These are phyloP conservation scores for Sesia apiformis DNA, from an alignment of 2,888 invertebrate species.

Conservation along the genomic window DNA sequence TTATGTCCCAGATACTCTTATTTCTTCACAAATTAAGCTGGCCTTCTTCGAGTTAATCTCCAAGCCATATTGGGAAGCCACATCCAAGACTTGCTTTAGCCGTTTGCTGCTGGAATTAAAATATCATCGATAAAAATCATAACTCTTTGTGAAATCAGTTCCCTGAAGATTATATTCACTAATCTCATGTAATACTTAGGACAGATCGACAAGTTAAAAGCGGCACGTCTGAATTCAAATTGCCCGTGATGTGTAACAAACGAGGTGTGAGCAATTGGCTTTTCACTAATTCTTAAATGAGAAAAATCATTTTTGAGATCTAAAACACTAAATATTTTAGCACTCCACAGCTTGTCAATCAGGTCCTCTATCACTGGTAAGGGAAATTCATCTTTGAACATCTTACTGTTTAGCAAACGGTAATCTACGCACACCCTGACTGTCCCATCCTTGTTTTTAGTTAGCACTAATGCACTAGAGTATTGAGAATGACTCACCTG, in stretches of 20 bases:
- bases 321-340: background rate
- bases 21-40: background rate
- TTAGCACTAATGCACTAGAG: background rate
- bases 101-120: background rate
- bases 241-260: background rate
- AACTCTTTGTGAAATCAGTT: background rate
- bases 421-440: background rate
- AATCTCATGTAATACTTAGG: no score
- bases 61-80: background rate
- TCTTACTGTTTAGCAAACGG: background rate
- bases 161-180: background rate
- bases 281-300: background rate
- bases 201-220: background rate
- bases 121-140: background rate
- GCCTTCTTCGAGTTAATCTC: slow-evolving; percentile 1
- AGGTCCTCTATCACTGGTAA: background rate
- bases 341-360: no score
- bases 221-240: background rate
- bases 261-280: background rate
- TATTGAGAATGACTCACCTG: background rate
- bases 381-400: background rate
- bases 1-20: background rate
- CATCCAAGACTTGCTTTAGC: slow-evolving; percentile 1
- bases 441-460: background rate
- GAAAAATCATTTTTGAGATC: background rate